Percentiles rank a stretch among this genome's conserved stretches.
Evolutionary conservation across 2,113 vertebrate genomes (phyloP).

Genomic region (Pholis gunnellus): DNA sequence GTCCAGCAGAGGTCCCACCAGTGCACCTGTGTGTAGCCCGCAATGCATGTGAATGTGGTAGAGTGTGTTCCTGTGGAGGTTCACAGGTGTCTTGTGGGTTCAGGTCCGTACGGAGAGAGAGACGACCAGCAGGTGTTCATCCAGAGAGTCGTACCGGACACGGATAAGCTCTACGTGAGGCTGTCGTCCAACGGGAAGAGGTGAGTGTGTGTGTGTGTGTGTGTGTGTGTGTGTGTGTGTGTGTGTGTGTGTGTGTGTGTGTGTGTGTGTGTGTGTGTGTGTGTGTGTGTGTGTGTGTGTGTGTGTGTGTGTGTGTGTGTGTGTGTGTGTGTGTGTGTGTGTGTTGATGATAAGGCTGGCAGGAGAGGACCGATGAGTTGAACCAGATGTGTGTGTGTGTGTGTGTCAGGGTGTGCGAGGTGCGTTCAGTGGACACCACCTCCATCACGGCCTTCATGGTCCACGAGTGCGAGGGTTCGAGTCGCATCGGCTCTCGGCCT

Average conservation of each 20-base stretch:
- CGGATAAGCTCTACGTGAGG: constrained; percentile 89
- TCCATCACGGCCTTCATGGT: constrained; percentile 91
- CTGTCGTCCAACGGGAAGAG: constrained; percentile 93
- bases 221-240: constrained; percentile 87
- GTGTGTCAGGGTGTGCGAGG: constrained; percentile 87
- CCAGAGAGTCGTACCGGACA: constrained; percentile 92
- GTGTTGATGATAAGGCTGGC: constrained; percentile 79
- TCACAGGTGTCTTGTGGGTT: not conserved
- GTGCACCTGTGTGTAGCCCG: too few relatives aligned
- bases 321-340: constrained; percentile 84
- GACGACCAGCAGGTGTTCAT: constrained; percentile 95
- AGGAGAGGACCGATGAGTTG: too few relatives aligned
- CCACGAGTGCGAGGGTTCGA: constrained; percentile 93
- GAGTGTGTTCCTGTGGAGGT: too few relatives aligned
- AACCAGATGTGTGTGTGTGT: constrained; percentile 84
- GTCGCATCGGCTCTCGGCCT: constrained; percentile 88
- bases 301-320: constrained; percentile 84
- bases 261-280: constrained; percentile 84
- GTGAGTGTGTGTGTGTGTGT: constrained; percentile 87
- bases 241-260: constrained; percentile 85
- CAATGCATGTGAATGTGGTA: too few relatives aligned
- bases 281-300: constrained; percentile 89
- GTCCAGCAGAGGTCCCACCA: too few relatives aligned
- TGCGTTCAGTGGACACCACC: constrained; percentile 88
- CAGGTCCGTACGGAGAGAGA: constrained; percentile 91